A percentile compares a stretch with the other conserved stretches of the same genome.
These are phyloP conservation scores for Bambusicola thoracicus DNA, from an alignment of 2,113 vertebrate species.

Conservation along the genomic window DNA sequence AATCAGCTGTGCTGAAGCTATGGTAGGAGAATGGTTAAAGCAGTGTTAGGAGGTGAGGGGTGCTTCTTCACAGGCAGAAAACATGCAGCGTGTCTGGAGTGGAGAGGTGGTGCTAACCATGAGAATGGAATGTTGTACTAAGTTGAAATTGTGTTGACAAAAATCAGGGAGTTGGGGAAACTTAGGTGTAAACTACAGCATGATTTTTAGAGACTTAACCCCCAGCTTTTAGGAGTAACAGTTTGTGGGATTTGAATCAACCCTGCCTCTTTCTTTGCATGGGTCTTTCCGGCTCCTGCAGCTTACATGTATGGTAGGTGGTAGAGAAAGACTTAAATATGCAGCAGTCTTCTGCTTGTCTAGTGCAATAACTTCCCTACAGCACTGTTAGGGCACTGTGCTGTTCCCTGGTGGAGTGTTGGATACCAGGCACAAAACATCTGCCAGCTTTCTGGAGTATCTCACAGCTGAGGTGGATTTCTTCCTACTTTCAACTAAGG, in stretches of 20 bases:
- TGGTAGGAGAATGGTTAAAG: not conserved
- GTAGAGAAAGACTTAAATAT: not conserved
- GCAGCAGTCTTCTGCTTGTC: not conserved
- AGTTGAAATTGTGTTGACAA: not conserved
- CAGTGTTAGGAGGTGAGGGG: not conserved
- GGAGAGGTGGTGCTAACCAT: not conserved
- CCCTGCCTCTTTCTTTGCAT: fast-evolving
- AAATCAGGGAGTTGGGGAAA: not conserved
- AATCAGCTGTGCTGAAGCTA: not conserved
- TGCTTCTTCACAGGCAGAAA: not conserved
- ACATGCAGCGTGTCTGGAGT: fast-evolving
- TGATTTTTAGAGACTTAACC: not conserved
- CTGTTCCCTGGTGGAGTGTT: not conserved
- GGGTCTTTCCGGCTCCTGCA: not conserved
- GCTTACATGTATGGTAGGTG: not conserved
- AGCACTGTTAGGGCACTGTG: not conserved
- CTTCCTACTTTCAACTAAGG: not conserved
- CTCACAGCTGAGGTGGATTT: not conserved
- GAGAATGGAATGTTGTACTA: not conserved
- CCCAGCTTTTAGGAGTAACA: not conserved
- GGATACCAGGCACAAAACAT: not conserved
- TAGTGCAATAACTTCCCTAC: not conserved
- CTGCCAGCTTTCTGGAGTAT: not conserved
- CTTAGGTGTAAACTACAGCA: not conserved
- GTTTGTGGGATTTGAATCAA: not conserved